Base-by-base conservation (phyloP, 2,113 vertebrate genomes). In the Monopterus albus region DNA sequence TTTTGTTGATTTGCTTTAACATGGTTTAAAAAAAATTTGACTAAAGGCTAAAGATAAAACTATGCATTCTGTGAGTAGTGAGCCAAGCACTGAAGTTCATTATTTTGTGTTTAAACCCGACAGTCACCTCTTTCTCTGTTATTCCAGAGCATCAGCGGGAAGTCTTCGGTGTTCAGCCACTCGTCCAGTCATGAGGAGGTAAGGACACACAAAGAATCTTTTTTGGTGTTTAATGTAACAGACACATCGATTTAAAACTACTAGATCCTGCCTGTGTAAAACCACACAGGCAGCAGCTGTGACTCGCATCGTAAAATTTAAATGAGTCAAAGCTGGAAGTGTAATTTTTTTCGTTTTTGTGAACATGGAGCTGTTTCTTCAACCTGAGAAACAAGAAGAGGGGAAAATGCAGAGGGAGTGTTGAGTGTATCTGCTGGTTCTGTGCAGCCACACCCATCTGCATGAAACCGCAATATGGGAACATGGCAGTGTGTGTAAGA, bases 181-280 rank as follows among this genome's bases (percentile, higher is more conserved):
- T 59, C 53, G 0, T 74, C 91, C 60, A 92, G 90, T 70, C 89
- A 84, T 43, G 89, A 90, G 23, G 91, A 91, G 88, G 91, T 71
- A 74, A 83, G 78, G 1, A 59, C 60, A 33, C 72, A 58, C 62
- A 70, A 33, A 56, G 10, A n/a, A 35, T 10, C n/a, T n/a, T n/a
- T n/a, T n/a, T n/a, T n/a, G n/a, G n/a, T n/a, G n/a, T n/a, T n/a
- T n/a, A n/a, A n/a, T n/a, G n/a, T n/a, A n/a, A n/a, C n/a, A n/a
- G n/a, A n/a, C n/a, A n/a, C n/a, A n/a, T n/a, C n/a, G n/a, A n/a
- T n/a, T n/a, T n/a, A n/a, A n/a, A n/a, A n/a, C n/a, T n/a, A n/a
- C n/a, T n/a, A n/a, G n/a, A n/a, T n/a, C n/a, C n/a, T n/a, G n/a
- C n/a, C n/a, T n/a, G n/a, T n/a, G n/a, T n/a, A n/a, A n/a, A n/a